Base-by-base conservation (phyloP, 2,113 vertebrate species). In the Echinops telfairi region DNA sequence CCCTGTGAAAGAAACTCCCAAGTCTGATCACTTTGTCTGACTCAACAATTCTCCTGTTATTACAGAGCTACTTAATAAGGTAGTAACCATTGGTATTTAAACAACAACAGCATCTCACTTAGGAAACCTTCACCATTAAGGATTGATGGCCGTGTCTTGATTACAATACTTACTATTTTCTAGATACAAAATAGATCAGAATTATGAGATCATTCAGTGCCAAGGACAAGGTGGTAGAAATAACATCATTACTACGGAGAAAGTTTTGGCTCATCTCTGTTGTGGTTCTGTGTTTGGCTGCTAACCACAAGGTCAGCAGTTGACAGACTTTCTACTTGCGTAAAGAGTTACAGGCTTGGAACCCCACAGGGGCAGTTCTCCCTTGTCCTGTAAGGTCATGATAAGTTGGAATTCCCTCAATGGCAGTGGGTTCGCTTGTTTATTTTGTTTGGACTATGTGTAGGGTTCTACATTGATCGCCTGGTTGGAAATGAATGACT, bases 401-500 rank as follows among this genome's bases (percentile, higher is more conserved):
- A 40, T 40, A 40, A 40, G 40, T 40, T 40, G 40, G 40, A 40
- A 40, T 7, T 40, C 40, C 40, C 7, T 40, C 7, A 7, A 40
- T 40, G 40, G 40, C 40, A 40, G 40, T 40, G 40, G 40, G 40
- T 40, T 40, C 7, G 40, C 40, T 40, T 40, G 40, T 40, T 40
- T 40, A 7, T 40, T 40, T 40, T 40, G 40, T 40, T 40, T 40
- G 40, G 40, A 79, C 80, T 73, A 78, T 19, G 47, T 0, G 0
- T n/a, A 36, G 53, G 36, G 15, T 23, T 43, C 25, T 25, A 0
- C 73, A 22, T 88, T 53, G 83, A 80, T 71, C 31, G 47, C 62
- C n/a, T 43, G 40, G 6, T 92, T 81, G 47, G 80, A 94, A 68
- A 94, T 36, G 36, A 82, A 78, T 84, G 84, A 88, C 33, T 95